Conservation (phyloP, 2,113 vertebrate genomes). For the Pholis gunnellus region DNA sequence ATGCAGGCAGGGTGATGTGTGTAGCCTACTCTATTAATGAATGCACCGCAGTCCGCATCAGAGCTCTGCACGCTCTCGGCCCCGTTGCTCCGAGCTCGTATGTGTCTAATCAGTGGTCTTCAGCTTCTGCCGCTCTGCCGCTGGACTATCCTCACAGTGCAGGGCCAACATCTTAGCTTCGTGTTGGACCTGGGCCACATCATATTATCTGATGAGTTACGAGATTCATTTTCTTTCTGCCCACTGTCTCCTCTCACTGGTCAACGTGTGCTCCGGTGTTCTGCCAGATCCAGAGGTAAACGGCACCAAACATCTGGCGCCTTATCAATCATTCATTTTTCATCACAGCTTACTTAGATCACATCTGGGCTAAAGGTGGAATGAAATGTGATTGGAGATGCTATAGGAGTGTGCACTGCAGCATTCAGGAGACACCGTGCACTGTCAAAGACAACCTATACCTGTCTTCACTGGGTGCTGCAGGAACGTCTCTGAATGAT, state of each 20-base stretch:
- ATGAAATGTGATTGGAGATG: slow-evolving; percentile 39
- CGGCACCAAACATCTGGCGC: slow-evolving; percentile 51
- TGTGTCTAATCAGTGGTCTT: slow-evolving; percentile 40
- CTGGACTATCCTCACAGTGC: slow-evolving; percentile 38
- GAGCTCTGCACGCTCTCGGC: slow-evolving; percentile 60
- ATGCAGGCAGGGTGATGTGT: slow-evolving; percentile 71
- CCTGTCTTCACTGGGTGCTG: slow-evolving; percentile 32
- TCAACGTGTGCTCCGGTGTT: slow-evolving; percentile 35
- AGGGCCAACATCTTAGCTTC: slow-evolving; percentile 57
- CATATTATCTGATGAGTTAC: slow-evolving; percentile 43
- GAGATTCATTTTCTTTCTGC: slow-evolving; percentile 20
- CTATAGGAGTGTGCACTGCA: slow-evolving; percentile 63
- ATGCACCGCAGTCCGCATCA: slow-evolving; percentile 82
- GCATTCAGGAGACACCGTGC: slow-evolving; percentile 52
- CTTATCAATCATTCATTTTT: slow-evolving; percentile 52
- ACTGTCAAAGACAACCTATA: slow-evolving; percentile 27
- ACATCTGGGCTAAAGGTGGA: slow-evolving; percentile 56
- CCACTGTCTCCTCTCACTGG: slow-evolving; percentile 27
- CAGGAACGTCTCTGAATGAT: slow-evolving; percentile 10
- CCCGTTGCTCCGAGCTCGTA: slow-evolving; percentile 21
- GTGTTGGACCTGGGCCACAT: slow-evolving; percentile 66
- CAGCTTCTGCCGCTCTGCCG: slow-evolving; percentile 34
- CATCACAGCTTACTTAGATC: slow-evolving; percentile 32
- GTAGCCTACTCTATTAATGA: slow-evolving; percentile 72
- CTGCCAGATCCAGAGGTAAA: slow-evolving; percentile 41